Evolutionary conservation across 2,113 vertebrate species (phyloP).

Genomic region (Corvus cornix): DNA sequence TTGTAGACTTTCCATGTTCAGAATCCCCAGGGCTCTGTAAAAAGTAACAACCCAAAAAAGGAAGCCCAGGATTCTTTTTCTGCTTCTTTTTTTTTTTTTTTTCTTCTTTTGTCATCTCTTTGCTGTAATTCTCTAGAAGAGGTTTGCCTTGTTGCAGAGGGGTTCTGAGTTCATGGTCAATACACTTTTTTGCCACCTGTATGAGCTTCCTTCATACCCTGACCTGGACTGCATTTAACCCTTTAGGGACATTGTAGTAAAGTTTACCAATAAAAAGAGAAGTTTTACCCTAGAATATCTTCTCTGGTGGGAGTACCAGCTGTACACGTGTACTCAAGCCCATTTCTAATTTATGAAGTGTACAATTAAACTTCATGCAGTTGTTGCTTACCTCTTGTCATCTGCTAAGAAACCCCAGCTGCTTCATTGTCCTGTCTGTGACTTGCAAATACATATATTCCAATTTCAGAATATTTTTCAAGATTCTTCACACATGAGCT

Average conservation of each 20-base stretch:
- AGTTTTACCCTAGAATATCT: not conserved
- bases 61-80: not conserved
- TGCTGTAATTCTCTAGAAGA: not conserved
- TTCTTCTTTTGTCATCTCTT: not conserved
- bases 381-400: not conserved
- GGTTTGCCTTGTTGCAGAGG: not conserved
- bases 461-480: slow-evolving; percentile 15
- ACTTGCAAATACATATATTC: not conserved
- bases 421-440: not conserved
- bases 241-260: not conserved
- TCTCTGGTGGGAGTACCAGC: not conserved
- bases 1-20: not conserved
- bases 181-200: not conserved
- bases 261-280: not conserved
- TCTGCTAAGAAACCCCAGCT: slow-evolving; percentile 20
- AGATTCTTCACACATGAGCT: slow-evolving; percentile 43
- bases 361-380: not conserved
- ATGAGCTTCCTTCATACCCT: not conserved
- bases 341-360: not conserved
- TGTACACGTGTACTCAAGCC: not conserved
- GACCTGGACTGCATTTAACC: not conserved
- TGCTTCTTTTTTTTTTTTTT: no score
- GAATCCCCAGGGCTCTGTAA: not conserved
- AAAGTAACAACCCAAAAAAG: not conserved
- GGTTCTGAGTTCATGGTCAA: not conserved